Conservation (phyloP, 2,888 invertebrate genomes). For the Nudaria mundana region DNA sequence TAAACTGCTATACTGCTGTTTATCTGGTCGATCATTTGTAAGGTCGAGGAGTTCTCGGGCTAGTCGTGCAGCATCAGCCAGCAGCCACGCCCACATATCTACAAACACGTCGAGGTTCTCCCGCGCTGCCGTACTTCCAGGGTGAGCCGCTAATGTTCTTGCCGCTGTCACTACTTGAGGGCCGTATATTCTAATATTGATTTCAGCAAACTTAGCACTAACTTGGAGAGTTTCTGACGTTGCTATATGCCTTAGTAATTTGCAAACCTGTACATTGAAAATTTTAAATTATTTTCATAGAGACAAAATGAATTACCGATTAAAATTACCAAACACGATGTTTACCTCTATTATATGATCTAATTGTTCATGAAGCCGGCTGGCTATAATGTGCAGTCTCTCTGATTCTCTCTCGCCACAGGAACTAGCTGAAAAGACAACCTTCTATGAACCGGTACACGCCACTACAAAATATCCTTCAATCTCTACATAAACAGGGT, state of each 20-base stretch:
- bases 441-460: no score
- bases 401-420: slow-evolving; percentile 87
- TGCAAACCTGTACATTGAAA: slow-evolving; percentile 88
- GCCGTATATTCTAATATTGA: slow-evolving; percentile 96
- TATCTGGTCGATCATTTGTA: slow-evolving; percentile 81
- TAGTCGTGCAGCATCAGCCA: slow-evolving; percentile 94
- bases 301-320: background rate
- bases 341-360: slow-evolving; percentile 98
- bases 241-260: slow-evolving; percentile 96
- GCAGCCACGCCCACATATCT: slow-evolving; percentile 97
- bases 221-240: slow-evolving; percentile 97
- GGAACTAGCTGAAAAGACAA: slow-evolving; percentile 67
- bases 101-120: slow-evolving; percentile 98
- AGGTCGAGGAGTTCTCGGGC: slow-evolving; percentile 94
- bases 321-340: slow-evolving; percentile 6
- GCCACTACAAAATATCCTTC: no score
- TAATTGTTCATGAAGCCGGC: slow-evolving; percentile 97
- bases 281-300: background rate
- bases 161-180: slow-evolving; percentile 97
- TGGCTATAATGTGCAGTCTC: slow-evolving; percentile 95
- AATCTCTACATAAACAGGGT: no score
- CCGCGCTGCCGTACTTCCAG: slow-evolving; percentile 96
- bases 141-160: slow-evolving; percentile 94
- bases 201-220: slow-evolving; percentile 97
- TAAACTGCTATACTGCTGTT: slow-evolving; percentile 91